These are phyloP conservation scores for Punctoribates punctum DNA, from an alignment of 2,888 invertebrate genomes.

Conservation along the genomic window DNA sequence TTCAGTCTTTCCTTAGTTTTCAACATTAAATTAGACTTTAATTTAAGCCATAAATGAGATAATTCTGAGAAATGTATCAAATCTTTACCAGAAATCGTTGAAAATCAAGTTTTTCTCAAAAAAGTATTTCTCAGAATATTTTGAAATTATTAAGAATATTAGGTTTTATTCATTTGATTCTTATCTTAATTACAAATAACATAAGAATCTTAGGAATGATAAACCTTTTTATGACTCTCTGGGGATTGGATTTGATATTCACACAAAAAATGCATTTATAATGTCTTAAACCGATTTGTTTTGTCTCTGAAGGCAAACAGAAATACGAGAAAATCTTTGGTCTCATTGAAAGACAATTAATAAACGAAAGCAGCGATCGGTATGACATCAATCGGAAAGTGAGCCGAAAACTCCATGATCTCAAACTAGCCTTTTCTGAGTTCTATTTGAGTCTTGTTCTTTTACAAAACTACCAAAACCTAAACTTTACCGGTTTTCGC, in stretches of 20 bases:
- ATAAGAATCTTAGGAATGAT: too few relatives aligned
- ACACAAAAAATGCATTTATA: too few relatives aligned
- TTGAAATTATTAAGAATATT: neutral
- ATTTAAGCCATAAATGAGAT: too few relatives aligned
- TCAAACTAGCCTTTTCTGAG: constrained; percentile 97
- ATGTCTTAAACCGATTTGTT: constrained; percentile 17
- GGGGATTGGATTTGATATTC: too few relatives aligned
- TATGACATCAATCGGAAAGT: constrained; percentile 48
- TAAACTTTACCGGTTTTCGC: constrained; percentile 97
- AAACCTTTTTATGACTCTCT: too few relatives aligned
- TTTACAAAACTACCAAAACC: constrained; percentile 94
- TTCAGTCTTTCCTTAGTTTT: neutral
- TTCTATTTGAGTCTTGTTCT: constrained; percentile 94
- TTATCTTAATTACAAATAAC: too few relatives aligned
- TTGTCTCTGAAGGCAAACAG: neutral
- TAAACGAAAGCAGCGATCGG: neutral
- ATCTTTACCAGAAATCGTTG: too few relatives aligned
- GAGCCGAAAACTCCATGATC: constrained; percentile 77
- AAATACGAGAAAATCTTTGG: constrained; percentile 9
- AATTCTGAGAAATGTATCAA: neutral
- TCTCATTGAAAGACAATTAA: constrained; percentile 3
- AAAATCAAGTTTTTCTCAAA: too few relatives aligned
- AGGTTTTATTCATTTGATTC: neutral
- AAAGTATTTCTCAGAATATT: neutral
- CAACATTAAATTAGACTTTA: neutral